Evolutionary conservation across 2,888 invertebrate genomes (phyloP).

Genomic region (Poecilobothrus nobilitatus): DNA sequence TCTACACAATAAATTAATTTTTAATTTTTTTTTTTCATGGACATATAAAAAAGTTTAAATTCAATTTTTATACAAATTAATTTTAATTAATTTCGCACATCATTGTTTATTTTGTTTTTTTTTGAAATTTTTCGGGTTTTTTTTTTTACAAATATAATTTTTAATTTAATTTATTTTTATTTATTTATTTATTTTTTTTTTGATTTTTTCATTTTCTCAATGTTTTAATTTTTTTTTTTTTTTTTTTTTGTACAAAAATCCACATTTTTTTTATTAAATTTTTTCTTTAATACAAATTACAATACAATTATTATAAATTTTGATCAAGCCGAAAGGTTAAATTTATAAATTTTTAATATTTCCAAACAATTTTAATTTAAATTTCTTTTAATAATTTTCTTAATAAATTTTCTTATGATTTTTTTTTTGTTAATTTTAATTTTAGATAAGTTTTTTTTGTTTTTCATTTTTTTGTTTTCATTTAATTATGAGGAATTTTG

Average conservation of each 20-base stretch:
- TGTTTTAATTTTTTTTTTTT: not conserved
- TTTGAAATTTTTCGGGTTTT: no score
- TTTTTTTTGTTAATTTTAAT: not conserved
- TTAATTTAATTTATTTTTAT: not conserved
- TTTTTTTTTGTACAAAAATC: conserved; percentile 2
- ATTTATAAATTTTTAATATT: conserved; percentile 2
- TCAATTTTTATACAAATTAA: not conserved
- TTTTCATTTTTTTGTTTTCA: conserved; percentile 4
- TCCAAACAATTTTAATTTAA: not conserved
- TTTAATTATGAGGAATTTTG: conserved; percentile 9
- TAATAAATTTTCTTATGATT: not conserved
- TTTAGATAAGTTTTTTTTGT: not conserved
- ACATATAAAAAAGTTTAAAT: not conserved
- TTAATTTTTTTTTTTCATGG: not conserved
- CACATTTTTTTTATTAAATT: not conserved
- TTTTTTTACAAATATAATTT: not conserved
- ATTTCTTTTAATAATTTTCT: not conserved
- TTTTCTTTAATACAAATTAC: not conserved
- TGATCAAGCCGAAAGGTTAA: conserved; percentile 6
- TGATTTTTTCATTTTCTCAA: not conserved
- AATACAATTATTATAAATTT: not conserved
- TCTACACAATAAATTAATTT: no score
- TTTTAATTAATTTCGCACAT: conserved; percentile 5
- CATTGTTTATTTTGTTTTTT: no score
- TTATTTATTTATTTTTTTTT: no score